phyloP scores from a whole-genome alignment of 64 coral and sea anemone species.

The Porites australiensis region DNA sequence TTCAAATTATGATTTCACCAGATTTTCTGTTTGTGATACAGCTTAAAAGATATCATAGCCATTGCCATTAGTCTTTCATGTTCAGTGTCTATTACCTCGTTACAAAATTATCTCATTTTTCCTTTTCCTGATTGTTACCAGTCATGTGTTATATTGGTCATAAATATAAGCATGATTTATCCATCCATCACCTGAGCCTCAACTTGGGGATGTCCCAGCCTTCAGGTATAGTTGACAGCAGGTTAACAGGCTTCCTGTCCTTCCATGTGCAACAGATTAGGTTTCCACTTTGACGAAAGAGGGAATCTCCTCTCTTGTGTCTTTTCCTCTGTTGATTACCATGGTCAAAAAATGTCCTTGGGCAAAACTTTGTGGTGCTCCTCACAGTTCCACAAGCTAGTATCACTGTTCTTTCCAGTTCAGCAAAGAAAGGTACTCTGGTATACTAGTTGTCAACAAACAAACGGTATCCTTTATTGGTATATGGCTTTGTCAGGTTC shows the following conservation, averaged over 20 bases:
- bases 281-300: constrained; percentile 25
- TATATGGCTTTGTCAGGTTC: constrained; percentile 11
- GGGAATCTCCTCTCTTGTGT: background rate
- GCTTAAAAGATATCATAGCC: no score
- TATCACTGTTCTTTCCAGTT: constrained; percentile 26
- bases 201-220: background rate
- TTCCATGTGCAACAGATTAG: constrained; percentile 34
- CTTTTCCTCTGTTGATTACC: background rate
- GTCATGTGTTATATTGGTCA: no score
- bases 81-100: no score
- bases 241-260: constrained; percentile 30
- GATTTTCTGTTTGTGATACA: no score
- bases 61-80: no score
- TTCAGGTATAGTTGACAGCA: constrained; percentile 17
- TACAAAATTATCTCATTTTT: no score
- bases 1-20: no score
- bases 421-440: constrained; percentile 24
- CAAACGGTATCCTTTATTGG: constrained; percentile 19
- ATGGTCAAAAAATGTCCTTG: constrained; percentile 23
- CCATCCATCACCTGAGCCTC: no score
- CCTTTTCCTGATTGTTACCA: no score
- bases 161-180: no score
- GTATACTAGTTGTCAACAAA: constrained; percentile 46
- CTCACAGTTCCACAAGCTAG: constrained; percentile 53
- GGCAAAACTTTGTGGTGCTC: constrained; percentile 41